A percentile compares a stretch with the other conserved stretches of the same genome.
Conservation (phyloP, 1,140 invertebrate species). For the Lamellibrachia luymesi region DNA sequence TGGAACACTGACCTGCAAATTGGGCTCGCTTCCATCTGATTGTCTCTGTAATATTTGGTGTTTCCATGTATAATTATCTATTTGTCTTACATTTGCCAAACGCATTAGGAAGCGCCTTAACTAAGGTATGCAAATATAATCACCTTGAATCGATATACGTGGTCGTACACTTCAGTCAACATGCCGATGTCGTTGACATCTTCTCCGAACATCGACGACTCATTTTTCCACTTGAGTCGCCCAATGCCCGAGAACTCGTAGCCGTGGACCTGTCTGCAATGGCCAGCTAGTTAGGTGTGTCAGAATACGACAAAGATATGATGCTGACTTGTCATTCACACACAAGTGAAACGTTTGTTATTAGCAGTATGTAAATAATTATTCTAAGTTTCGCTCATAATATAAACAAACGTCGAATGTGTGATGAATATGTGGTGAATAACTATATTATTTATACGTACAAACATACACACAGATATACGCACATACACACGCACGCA, state of each 20-base stretch:
- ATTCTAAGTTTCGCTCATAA: neutral
- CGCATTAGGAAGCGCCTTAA: neutral
- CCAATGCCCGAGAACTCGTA: conserved; percentile 20
- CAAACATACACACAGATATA: conserved; percentile 10
- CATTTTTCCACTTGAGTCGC: neutral
- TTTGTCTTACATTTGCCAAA: too few relatives aligned
- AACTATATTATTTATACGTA: neutral
- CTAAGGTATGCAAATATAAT: neutral
- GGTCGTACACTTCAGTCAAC: neutral
- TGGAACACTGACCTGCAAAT: too few relatives aligned
- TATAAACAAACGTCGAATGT: too few relatives aligned
- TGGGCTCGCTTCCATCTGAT: too few relatives aligned
- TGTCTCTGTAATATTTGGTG: too few relatives aligned
- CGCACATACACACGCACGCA: conserved; percentile 14
- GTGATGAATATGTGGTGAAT: too few relatives aligned
- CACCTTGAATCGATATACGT: neutral
- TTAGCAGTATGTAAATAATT: too few relatives aligned
- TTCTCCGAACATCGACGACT: neutral
- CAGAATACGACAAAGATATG: neutral
- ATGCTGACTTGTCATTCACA: too few relatives aligned
- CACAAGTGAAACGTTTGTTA: too few relatives aligned
- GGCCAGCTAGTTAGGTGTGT: neutral
- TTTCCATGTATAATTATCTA: too few relatives aligned
- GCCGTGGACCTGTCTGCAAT: neutral
- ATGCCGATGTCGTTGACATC: conserved; percentile 10